A percentile compares a stretch with the other conserved stretches of the same genome.
Conservation (phyloP, 2,797 vertebrate species). For the Myotis planiceps region DNA sequence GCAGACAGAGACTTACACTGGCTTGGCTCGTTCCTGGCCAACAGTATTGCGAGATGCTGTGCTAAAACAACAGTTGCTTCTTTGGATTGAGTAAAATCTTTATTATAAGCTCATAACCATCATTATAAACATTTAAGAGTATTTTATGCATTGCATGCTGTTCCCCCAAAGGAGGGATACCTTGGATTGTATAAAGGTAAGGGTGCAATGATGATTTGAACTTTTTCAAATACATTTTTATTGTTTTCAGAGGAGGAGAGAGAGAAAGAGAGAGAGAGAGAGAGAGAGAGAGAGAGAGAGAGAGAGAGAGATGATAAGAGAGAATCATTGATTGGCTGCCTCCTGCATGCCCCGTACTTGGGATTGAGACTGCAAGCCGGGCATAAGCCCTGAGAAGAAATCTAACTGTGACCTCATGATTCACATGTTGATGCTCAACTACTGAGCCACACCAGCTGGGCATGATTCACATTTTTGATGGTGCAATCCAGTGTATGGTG, state of each 20-base stretch:
- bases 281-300: no score
- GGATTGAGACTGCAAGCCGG: not conserved
- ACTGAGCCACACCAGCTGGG: no score
- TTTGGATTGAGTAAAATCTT: not conserved
- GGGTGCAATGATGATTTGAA: slow-evolving; percentile 98
- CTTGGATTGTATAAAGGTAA: slow-evolving; percentile 80
- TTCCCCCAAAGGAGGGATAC: not conserved
- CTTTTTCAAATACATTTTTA: not conserved
- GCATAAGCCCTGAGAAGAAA: not conserved
- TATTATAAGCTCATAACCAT: not conserved
- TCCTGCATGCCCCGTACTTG: not conserved
- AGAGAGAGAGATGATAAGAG: no score
- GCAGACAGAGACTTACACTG: not conserved
- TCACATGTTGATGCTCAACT: no score
- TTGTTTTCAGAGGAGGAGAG: not conserved
- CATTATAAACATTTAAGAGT: not conserved
- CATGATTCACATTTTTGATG: slow-evolving; percentile 91
- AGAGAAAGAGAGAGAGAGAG: not conserved
- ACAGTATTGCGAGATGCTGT: no score
- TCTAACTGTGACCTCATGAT: no score
- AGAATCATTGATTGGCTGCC: not conserved
- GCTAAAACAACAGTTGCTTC: not conserved
- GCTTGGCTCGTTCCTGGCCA: no score
- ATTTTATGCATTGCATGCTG: not conserved
- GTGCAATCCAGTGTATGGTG: slow-evolving; percentile 98